Conservation (phyloP, 2,797 vertebrate genomes). For the Hydrolagus colliei region DNA sequence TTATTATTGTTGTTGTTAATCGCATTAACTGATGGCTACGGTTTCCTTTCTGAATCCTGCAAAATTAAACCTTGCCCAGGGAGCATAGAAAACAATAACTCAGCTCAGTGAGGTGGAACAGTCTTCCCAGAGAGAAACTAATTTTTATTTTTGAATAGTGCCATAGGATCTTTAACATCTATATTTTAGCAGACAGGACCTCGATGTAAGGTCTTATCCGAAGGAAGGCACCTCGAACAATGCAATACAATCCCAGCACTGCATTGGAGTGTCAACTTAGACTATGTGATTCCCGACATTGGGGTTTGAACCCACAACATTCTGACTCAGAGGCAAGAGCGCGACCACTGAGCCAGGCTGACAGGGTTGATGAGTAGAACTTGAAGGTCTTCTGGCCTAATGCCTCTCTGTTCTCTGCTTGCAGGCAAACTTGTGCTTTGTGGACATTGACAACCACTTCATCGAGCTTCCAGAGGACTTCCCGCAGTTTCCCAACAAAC, state of each 20-base stretch:
- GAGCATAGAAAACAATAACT: too few relatives aligned
- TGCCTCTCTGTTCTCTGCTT: slow-evolving; percentile 32
- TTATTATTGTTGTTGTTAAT: too few relatives aligned
- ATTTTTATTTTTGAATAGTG: background rate
- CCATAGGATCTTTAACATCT: background rate
- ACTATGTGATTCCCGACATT: background rate
- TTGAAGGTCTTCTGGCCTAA: too few relatives aligned
- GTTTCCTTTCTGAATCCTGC: too few relatives aligned
- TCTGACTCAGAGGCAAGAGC: background rate
- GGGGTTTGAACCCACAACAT: background rate
- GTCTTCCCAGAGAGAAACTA: too few relatives aligned
- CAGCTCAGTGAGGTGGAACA: too few relatives aligned
- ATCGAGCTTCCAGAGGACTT: slow-evolving; percentile 87
- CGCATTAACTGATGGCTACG: too few relatives aligned
- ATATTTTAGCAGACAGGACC: background rate
- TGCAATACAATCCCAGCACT: background rate
- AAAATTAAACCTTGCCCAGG: too few relatives aligned
- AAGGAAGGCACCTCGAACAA: background rate
- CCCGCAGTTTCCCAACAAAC: slow-evolving; percentile 83
- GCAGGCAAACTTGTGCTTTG: slow-evolving; percentile 93
- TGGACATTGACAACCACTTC: slow-evolving; percentile 90
- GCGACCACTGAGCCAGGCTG: too few relatives aligned
- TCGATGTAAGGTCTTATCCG: background rate
- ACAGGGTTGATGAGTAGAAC: too few relatives aligned
- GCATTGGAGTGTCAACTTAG: background rate